phyloP scores from a whole-genome alignment of 2,113 vertebrate genomes.

The Poecile atricapillus region DNA sequence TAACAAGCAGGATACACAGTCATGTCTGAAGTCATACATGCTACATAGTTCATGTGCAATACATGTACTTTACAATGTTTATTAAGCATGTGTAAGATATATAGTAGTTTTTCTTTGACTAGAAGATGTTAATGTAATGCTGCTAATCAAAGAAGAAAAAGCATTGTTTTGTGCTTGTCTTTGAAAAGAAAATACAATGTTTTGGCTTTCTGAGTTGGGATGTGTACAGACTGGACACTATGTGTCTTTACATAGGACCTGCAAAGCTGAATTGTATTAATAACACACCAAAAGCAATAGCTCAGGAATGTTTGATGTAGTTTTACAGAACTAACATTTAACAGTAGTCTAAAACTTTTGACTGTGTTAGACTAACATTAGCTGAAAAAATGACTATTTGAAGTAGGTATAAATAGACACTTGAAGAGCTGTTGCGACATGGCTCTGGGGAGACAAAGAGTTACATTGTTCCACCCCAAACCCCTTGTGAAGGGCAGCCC shows the following conservation, averaged over 20 bases:
- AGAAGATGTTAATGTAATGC: background rate
- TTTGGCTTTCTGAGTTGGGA: background rate
- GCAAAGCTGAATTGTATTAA: background rate
- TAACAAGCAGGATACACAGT: background rate
- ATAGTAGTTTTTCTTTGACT: background rate
- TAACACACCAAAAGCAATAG: background rate
- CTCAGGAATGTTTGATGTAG: background rate
- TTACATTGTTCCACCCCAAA: too few relatives aligned
- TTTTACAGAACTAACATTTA: background rate
- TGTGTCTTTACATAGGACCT: background rate
- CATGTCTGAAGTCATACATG: background rate
- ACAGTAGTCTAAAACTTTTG: background rate
- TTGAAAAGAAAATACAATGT: background rate
- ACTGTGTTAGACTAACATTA: background rate
- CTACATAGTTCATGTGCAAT: background rate
- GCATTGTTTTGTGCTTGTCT: background rate
- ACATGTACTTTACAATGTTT: background rate
- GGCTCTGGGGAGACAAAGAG: too few relatives aligned
- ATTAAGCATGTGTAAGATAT: background rate
- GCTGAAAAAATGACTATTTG: background rate
- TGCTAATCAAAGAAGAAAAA: background rate
- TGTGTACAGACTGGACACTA: background rate
- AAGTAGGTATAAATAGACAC: background rate
- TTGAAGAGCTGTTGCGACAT: background rate
- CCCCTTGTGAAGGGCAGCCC: too few relatives aligned